phyloP scores from a whole-genome alignment of 2,797 vertebrate species.

The Sphenodon punctatus region DNA sequence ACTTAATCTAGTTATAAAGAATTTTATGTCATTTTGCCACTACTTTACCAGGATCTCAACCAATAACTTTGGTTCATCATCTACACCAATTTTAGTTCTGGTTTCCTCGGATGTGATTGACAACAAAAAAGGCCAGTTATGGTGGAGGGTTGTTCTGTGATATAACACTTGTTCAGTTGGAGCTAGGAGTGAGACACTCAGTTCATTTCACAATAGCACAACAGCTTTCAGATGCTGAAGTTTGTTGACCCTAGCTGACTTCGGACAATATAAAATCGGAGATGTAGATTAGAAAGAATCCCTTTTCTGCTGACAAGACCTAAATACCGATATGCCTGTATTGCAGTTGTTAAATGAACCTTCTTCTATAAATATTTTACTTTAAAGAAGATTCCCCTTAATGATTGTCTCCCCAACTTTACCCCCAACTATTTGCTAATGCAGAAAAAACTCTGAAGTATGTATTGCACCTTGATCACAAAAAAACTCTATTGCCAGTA shows the following conservation, averaged over 20 bases:
- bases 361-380: not conserved
- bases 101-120: not conserved
- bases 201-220: not conserved
- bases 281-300: not conserved
- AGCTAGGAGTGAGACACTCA: not conserved
- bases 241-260: not conserved
- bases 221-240: not conserved
- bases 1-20: not conserved
- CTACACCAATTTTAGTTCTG: not conserved
- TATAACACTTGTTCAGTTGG: rapidly evolving
- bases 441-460: not conserved
- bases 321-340: not conserved
- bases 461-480: not conserved
- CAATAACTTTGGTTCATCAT: not conserved
- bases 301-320: not conserved
- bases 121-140: not conserved
- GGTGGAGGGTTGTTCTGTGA: rapidly evolving
- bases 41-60: no score
- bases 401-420: no score
- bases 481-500: not conserved
- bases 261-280: not conserved
- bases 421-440: not conserved
- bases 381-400: not conserved
- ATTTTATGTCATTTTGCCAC: not conserved
- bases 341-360: not conserved